Evolutionary conservation across 2,888 invertebrate genomes (phyloP).

Genomic region (Dendrolimus pini): DNA sequence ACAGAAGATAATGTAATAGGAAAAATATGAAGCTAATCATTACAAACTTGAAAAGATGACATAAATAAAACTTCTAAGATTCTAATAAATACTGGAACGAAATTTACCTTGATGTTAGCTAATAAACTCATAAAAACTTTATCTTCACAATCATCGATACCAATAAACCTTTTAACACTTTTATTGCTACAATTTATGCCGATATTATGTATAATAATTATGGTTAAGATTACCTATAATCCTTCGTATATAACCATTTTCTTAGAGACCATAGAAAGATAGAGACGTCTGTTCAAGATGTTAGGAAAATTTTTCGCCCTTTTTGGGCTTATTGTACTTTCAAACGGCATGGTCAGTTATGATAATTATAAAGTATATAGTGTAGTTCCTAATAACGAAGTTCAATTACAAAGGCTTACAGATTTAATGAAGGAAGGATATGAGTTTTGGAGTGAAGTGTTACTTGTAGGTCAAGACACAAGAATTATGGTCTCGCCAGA

Average conservation of each 20-base stretch:
- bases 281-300: constrained; percentile 11
- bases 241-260: not conserved
- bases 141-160: not conserved
- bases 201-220: constrained; percentile 5
- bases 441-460: constrained; percentile 46
- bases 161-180: not conserved
- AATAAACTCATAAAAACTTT: not conserved
- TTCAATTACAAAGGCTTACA: constrained; percentile 61
- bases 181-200: not conserved
- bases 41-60: no score
- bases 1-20: no score
- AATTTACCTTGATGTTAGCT: no score
- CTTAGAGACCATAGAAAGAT: constrained; percentile 1
- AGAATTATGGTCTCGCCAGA: constrained; percentile 36
- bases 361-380: constrained; percentile 77
- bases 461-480: constrained; percentile 37
- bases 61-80: no score
- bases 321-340: constrained; percentile 11
- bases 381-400: constrained; percentile 51
- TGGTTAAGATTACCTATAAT: constrained; percentile 4
- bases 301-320: constrained; percentile 12
- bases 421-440: constrained; percentile 47
- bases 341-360: constrained; percentile 40
- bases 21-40: no score
- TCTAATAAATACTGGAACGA: no score